These are phyloP conservation scores for Platycercus adscitus DNA, from an alignment of 2,113 vertebrate species.

Conservation along the genomic window DNA sequence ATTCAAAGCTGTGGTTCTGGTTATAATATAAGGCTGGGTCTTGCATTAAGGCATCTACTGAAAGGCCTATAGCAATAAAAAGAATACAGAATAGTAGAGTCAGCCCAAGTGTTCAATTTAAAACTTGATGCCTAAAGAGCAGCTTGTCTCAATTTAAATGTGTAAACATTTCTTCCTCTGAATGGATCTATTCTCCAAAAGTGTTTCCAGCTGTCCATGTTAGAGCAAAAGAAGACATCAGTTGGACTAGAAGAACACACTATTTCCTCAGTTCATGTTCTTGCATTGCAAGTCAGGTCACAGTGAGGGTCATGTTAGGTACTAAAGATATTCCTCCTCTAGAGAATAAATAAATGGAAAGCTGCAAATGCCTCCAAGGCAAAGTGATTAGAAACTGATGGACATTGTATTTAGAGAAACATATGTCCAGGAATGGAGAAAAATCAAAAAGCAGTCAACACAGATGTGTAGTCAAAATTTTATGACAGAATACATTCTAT, in stretches of 20 bases:
- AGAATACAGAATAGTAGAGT: conserved; percentile 1
- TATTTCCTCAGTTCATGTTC: conserved; percentile 21
- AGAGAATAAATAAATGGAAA: conserved; percentile 55
- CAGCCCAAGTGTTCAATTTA: conserved; percentile 26
- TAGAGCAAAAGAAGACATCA: conserved; percentile 47
- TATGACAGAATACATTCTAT: conserved; percentile 7
- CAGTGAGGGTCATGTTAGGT: conserved; percentile 40
- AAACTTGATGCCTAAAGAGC: conserved; percentile 36
- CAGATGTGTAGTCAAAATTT: conserved; percentile 50
- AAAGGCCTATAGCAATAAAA: not conserved
- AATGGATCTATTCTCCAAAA: conserved; percentile 44
- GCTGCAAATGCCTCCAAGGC: conserved; percentile 16
- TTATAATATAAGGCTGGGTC: not conserved
- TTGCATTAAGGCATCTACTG: not conserved
- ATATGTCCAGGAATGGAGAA: conserved; percentile 4
- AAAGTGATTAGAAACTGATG: conserved; percentile 47
- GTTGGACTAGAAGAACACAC: not conserved
- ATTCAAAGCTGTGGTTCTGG: not conserved
- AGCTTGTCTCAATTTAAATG: conserved; percentile 59
- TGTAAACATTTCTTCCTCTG: conserved; percentile 50
- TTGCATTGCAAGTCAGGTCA: conserved; percentile 49
- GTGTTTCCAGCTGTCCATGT: conserved; percentile 53
- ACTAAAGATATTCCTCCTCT: conserved; percentile 46
- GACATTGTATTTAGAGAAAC: conserved; percentile 44
- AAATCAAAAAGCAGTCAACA: conserved; percentile 41